Evolutionary conservation across 2,888 invertebrate species (phyloP).

Genomic region (Neoascia interrupta): DNA sequence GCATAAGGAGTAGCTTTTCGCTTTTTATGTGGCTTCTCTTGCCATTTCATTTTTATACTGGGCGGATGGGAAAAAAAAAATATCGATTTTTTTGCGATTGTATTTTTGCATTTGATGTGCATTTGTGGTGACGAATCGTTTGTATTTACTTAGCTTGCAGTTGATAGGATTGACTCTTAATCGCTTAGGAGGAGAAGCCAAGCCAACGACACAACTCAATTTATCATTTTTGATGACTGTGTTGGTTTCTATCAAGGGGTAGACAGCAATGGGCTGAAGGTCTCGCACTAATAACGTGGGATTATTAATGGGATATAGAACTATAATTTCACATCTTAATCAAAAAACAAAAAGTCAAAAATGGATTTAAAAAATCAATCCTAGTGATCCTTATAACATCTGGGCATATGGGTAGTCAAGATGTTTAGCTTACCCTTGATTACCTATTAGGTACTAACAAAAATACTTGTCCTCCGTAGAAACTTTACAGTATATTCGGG

Average conservation of each 20-base stretch:
- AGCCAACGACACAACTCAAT: slow-evolving; percentile 1
- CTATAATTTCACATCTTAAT: too few relatives aligned
- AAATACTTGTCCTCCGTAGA: too few relatives aligned
- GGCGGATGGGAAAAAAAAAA: slow-evolving; percentile 44
- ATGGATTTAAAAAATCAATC: too few relatives aligned
- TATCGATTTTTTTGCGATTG: slow-evolving; percentile 14
- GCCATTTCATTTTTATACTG: slow-evolving; percentile 45
- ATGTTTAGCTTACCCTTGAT: too few relatives aligned
- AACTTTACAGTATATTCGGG: too few relatives aligned
- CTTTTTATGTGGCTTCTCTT: slow-evolving; percentile 59
- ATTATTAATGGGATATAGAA: too few relatives aligned
- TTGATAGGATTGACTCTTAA: slow-evolving; percentile 41
- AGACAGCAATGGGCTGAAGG: slow-evolving; percentile 41
- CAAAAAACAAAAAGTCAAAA: too few relatives aligned
- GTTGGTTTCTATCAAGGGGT: too few relatives aligned
- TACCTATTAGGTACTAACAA: too few relatives aligned
- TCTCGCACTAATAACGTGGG: slow-evolving; percentile 24
- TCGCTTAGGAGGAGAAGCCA: slow-evolving; percentile 33
- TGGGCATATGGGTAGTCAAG: too few relatives aligned
- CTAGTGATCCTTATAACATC: too few relatives aligned
- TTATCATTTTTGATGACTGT: slow-evolving; percentile 42
- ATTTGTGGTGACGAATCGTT: slow-evolving; percentile 4
- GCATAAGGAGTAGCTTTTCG: slow-evolving; percentile 53
- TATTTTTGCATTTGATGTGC: slow-evolving; percentile 20
- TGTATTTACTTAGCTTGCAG: not conserved